Base-by-base conservation (phyloP, 1,140 invertebrate species). In the Diabrotica undecimpunctata region DNA sequence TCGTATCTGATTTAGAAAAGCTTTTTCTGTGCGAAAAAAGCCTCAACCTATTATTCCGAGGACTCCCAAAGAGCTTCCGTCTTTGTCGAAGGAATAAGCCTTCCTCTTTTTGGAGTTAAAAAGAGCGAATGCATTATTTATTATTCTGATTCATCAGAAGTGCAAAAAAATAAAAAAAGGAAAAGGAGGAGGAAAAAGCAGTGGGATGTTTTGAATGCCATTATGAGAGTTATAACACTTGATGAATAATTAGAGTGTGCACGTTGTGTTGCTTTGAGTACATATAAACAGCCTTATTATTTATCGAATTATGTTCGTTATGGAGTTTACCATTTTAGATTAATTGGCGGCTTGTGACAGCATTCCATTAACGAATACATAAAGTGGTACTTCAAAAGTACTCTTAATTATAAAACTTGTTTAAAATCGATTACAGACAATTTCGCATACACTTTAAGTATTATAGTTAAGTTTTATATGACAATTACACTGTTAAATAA, bases 21-120 rank as follows among this genome's bases (percentile, higher is more conserved):
- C 41, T 46, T 46, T 46, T 46, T 46, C n/a, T 46, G 41, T 46
- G 8, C 25, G 25, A n/a, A 46, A n/a, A 46, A 46, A 46, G 41
- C 41, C 41, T 46, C 41, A n/a, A n/a, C 41, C 41, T 46, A 46
- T 46, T 46, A 46, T 46, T 46, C 41, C 41, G 41, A 46, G 41
- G n/a, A 46, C 41, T 46, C 41, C 25, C 41, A 46, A 46, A 46
- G 41, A 46, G n/a, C 41, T 46, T 46, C 41, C 41, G 41, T 46
- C 41, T 46, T 46, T 46, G 41, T 46, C 41, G 41, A 46, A 46
- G 8, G 41, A 46, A 46, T 46, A 46, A 46, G n/a, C 41, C 41
- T 46, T 46, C n/a, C n/a, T 46, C 41, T 46, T 46, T 46, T 46
- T 46, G 41, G 41, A 46, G 41, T 46, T 46, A 46, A 46, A 46